Conservation (phyloP, 2,797 vertebrate species). For the Hoplostethus atlanticus region DNA sequence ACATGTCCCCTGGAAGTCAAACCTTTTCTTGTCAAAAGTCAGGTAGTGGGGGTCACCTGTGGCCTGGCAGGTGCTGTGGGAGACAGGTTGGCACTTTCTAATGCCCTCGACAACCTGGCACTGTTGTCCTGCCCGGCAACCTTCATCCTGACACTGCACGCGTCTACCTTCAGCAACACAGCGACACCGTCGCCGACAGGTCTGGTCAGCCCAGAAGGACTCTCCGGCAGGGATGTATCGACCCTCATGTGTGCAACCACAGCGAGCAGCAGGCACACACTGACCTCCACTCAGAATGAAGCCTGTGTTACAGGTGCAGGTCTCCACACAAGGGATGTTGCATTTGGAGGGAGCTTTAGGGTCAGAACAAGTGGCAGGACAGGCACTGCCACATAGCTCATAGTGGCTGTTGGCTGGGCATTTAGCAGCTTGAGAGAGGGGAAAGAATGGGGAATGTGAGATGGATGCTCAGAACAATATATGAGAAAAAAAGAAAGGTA, state of each 20-base stretch:
- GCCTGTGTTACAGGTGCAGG: slow-evolving; percentile 78
- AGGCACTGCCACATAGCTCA: slow-evolving; percentile 80
- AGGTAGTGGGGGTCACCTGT: slow-evolving; percentile 79
- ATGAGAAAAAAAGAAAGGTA: not conserved
- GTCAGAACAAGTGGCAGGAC: slow-evolving; percentile 79
- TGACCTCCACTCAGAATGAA: slow-evolving; percentile 73
- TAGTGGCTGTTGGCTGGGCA: slow-evolving; percentile 83
- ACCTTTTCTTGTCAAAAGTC: slow-evolving; percentile 77
- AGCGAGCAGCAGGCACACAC: slow-evolving; percentile 66
- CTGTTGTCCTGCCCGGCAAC: slow-evolving; percentile 57
- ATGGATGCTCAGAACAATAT: not conserved
- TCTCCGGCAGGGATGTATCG: slow-evolving; percentile 66
- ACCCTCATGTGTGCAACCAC: slow-evolving; percentile 80
- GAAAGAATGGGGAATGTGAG: not conserved
- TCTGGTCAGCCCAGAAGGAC: slow-evolving; percentile 75
- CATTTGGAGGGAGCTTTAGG: slow-evolving; percentile 71
- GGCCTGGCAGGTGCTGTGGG: slow-evolving; percentile 74
- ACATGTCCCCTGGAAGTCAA: slow-evolving; percentile 80
- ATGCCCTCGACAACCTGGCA: slow-evolving; percentile 72
- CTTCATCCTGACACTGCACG: slow-evolving; percentile 61
- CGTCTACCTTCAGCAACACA: slow-evolving; percentile 58
- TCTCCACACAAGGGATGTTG: slow-evolving; percentile 73
- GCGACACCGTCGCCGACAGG: slow-evolving; percentile 67
- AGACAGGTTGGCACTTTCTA: slow-evolving; percentile 70
- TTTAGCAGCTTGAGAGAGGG: slow-evolving; percentile 57